Percentiles rank a stretch among this genome's conserved stretches.
Conservation (phyloP, 2,113 vertebrate genomes). For the Pelobates fuscus region DNA sequence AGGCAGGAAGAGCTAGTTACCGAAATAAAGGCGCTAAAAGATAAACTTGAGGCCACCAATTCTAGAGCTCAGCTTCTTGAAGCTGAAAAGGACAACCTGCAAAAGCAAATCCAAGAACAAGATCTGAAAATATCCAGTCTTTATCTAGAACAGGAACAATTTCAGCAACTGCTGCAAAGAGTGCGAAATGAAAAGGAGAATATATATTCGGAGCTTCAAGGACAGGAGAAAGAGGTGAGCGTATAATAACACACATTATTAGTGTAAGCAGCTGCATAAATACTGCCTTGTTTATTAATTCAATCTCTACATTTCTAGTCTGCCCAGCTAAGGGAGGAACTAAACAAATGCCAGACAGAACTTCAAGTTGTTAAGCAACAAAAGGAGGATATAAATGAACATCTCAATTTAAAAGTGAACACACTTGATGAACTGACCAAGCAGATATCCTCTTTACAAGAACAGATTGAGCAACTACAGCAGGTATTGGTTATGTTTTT, state of each 20-base stretch:
- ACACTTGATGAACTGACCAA: constrained; percentile 3
- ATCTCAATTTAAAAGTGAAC: constrained; percentile 9
- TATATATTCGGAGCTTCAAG: constrained; percentile 58
- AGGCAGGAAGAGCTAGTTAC: not conserved
- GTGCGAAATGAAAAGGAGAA: constrained; percentile 55
- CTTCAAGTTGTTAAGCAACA: not conserved
- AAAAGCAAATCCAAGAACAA: constrained; percentile 16
- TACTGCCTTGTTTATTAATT: too few relatives aligned
- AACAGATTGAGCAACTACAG: not conserved
- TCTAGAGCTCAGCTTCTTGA: not conserved
- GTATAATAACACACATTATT: too few relatives aligned
- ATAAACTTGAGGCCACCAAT: not conserved
- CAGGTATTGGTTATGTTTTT: not conserved
- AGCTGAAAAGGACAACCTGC: not conserved
- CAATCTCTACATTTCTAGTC: constrained; percentile 1
- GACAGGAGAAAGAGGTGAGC: constrained; percentile 56
- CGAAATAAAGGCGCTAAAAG: not conserved
- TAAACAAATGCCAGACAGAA: constrained; percentile 23
- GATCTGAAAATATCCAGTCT: constrained; percentile 35
- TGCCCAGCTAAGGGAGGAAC: constrained; percentile 1
- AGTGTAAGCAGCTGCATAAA: too few relatives aligned
- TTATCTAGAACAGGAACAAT: constrained; percentile 53
- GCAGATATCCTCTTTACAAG: constrained; percentile 13
- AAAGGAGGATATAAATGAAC: not conserved
- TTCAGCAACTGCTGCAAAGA: constrained; percentile 55